Evolutionary conservation across 2,797 vertebrate species (phyloP), one percentile per base, ranked within the genome.

Genomic region (Danio choprae): DNA sequence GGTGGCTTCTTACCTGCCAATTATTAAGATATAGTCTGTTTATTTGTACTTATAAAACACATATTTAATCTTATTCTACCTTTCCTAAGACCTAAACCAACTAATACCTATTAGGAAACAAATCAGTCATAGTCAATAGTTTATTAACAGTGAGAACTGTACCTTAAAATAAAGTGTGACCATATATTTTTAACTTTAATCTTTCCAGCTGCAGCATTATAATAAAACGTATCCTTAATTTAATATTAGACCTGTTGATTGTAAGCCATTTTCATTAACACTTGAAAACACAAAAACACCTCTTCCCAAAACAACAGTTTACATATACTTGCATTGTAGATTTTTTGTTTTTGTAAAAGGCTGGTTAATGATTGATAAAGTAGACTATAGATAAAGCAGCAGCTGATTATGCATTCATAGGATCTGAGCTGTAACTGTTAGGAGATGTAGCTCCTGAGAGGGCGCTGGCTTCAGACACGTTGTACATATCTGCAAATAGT

Each of bases 401-500:
- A 51, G 12, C 10, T 70, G 67, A 40, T 53, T 51, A 62, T 15
- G 29, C 0, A 22, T 12, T 64, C 12, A 2, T 3, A 41, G 29
- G 18, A 36, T 63, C 16, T n/a, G n/a, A 11, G 48, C n/a, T 41
- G n/a, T 38, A 55, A n/a, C 2, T 68, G 36, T 56, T 38, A 29
- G 50, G 65, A 59, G 74, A 15, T 5, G 20, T 2, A 8, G 46
- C 7, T 62, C 8, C 20, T 7, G 70, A 46, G 15, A 22, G 4
- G n/a, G 5, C 20, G 5, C 8, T 62, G 58, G 2, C 48, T 38
- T 59, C 18, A 2, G 81, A 74, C 12, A 78, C 1, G 18, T 82
- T 67, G 38, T 68, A 67, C 1, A 36, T 1, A 46, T 68, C 81
- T 82, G 81, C 15, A 82, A 77, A 81, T 16, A 50, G 2, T 12